Percentiles rank a stretch among this genome's conserved stretches.
Conservation (phyloP, 2,888 invertebrate genomes). For the Trissoscelio sp. region DNA sequence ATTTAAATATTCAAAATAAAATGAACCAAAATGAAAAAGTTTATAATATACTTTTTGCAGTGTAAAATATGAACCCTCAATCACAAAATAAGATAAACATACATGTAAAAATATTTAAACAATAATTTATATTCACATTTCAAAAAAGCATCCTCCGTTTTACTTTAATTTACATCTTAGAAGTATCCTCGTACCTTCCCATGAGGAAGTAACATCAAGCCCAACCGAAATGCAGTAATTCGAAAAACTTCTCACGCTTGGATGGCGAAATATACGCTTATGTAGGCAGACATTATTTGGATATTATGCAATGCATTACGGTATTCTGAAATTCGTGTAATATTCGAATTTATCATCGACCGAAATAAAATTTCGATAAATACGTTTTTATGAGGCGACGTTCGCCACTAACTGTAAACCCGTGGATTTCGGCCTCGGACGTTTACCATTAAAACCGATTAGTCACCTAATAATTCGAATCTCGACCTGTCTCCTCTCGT, state of each 20-base stretch:
- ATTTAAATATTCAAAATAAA: too few species aligned
- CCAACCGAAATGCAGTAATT: constrained; percentile 43
- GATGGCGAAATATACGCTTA: constrained; percentile 25
- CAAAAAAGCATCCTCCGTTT: background rate
- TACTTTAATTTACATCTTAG: constrained; percentile 17
- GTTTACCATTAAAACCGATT: constrained; percentile 50
- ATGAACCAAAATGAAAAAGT: too few species aligned
- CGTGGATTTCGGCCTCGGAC: constrained; percentile 33
- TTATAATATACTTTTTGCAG: too few species aligned
- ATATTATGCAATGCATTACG: constrained; percentile 58
- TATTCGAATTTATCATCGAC: constrained; percentile 50
- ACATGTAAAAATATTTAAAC: background rate
- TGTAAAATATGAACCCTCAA: too few species aligned
- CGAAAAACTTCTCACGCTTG: constrained; percentile 52
- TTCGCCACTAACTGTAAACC: constrained; percentile 43
- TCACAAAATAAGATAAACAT: background rate
- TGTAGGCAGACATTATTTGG: constrained; percentile 56
- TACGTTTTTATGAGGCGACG: constrained; percentile 34
- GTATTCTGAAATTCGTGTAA: constrained; percentile 52
- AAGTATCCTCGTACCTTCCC: constrained; percentile 12
- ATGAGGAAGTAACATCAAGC: constrained; percentile 34
- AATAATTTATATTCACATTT: constrained; percentile 13
- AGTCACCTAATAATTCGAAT: constrained; percentile 57
- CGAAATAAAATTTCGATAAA: constrained; percentile 50
- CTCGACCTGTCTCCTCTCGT: constrained; percentile 34